A percentile compares a stretch with the other conserved stretches of the same genome.
Conservation (phyloP, 2,888 invertebrate species). For the Chrysolina haemoptera region DNA sequence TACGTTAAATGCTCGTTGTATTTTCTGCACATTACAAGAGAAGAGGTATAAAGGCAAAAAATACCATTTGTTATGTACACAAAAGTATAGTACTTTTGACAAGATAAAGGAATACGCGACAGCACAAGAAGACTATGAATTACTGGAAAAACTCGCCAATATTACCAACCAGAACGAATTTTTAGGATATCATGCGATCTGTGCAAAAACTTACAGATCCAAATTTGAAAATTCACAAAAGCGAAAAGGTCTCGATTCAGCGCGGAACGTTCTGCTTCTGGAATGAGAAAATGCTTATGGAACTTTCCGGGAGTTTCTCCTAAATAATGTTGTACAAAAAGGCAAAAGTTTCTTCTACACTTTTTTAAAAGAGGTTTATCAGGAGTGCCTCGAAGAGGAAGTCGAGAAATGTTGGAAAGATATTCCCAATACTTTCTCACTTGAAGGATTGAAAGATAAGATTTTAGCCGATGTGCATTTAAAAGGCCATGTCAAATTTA, state of each 20-base stretch:
- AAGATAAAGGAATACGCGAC: constrained; percentile 25
- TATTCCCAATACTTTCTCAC: constrained; percentile 23
- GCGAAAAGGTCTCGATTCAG: constrained; percentile 25
- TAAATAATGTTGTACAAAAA: constrained; percentile 25
- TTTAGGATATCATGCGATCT: constrained; percentile 22
- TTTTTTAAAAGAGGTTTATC: constrained; percentile 23
- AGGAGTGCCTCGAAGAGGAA: constrained; percentile 24
- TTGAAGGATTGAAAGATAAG: constrained; percentile 12
- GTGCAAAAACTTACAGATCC: constrained; percentile 24
- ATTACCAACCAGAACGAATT: constrained; percentile 24
- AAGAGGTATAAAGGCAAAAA: constrained; percentile 23
- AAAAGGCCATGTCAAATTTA: neutral
- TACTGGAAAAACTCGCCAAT: constrained; percentile 17
- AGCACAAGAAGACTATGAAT: constrained; percentile 23
- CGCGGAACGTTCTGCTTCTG: constrained; percentile 23
- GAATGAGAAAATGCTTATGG: constrained; percentile 24
- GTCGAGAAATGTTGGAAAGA: constrained; percentile 20
- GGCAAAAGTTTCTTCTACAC: constrained; percentile 21
- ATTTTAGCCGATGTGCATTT: neutral
- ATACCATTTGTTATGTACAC: constrained; percentile 24
- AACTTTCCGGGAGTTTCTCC: constrained; percentile 22
- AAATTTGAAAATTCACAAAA: constrained; percentile 1
- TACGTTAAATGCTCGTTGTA: constrained; percentile 23
- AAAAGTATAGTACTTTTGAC: constrained; percentile 21
- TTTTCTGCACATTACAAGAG: constrained; percentile 24